These are phyloP conservation scores for Serripes groenlandicus DNA, from an alignment of 2,888 invertebrate species.

Conservation along the genomic window DNA sequence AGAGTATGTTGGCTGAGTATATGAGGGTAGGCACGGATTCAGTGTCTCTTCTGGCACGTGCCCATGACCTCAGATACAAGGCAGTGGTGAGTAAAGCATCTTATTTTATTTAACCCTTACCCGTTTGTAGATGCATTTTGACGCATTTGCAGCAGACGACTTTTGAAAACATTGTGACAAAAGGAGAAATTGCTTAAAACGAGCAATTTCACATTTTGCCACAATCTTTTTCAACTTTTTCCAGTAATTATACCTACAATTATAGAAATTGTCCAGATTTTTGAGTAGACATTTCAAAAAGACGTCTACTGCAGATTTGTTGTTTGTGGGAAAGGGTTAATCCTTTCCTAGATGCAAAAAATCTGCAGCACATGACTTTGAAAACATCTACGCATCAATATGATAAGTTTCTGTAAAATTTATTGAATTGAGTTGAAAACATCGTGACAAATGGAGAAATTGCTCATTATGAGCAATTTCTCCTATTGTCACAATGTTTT, in stretches of 20 bases:
- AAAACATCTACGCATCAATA: not conserved
- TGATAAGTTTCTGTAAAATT: not conserved
- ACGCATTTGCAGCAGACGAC: too few relatives aligned
- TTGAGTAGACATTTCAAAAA: too few relatives aligned
- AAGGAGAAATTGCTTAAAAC: too few relatives aligned
- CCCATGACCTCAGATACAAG: constrained; percentile 74
- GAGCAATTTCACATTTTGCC: too few relatives aligned
- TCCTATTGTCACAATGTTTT: constrained; percentile 2
- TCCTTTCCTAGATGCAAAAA: constrained; percentile 2
- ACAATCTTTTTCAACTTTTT: too few relatives aligned
- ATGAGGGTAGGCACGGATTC: constrained; percentile 68
- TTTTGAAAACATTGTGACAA: too few relatives aligned
- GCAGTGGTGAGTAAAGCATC: constrained; percentile 70
- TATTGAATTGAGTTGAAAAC: not conserved
- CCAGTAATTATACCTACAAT: too few relatives aligned
- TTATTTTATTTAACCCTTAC: not conserved
- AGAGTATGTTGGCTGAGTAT: constrained; percentile 69
- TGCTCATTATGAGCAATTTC: constrained; percentile 2
- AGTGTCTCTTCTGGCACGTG: constrained; percentile 72
- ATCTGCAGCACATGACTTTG: not conserved
- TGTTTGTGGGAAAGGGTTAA: not conserved
- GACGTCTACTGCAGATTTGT: too few relatives aligned
- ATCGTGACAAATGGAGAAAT: not conserved
- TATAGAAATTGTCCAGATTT: too few relatives aligned
- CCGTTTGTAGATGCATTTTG: too few relatives aligned